Percentiles rank a stretch among this genome's conserved stretches.
These are phyloP conservation scores for Drosophila anomelani DNA, from an alignment of 2,888 invertebrate species.

Conservation along the genomic window DNA sequence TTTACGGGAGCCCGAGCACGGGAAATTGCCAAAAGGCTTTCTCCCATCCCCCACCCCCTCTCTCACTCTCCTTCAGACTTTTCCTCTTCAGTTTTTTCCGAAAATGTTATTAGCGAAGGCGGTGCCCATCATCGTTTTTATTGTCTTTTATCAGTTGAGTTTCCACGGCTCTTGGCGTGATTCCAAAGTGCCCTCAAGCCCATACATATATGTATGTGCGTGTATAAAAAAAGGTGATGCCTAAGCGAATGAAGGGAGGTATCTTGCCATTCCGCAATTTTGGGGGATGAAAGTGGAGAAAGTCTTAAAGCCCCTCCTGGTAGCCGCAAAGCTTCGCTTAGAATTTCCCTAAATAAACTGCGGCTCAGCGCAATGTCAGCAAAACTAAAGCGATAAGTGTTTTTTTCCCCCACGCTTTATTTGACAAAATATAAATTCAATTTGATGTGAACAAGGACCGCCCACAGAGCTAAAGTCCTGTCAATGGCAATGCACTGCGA, in stretches of 20 bases:
- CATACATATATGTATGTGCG: neutral
- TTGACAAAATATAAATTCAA: constrained; percentile 12
- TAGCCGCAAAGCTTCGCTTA: neutral
- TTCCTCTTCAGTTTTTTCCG: constrained; percentile 4
- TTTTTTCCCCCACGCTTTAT: constrained; percentile 8
- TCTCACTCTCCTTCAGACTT: neutral
- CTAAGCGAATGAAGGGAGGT: neutral
- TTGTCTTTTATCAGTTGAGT: constrained; percentile 56
- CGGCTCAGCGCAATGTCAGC: constrained; percentile 3
- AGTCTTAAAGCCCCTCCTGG: constrained; percentile 2
- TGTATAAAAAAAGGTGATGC: constrained; percentile 14
- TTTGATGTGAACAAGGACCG: constrained; percentile 15
- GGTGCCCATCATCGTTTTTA: constrained; percentile 39
- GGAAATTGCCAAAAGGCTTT: constrained; percentile 34
- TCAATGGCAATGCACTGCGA: constrained; percentile 21
- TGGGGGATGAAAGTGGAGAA: neutral
- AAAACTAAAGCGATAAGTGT: neutral
- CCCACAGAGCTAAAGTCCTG: constrained; percentile 17
- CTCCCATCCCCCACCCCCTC: neutral
- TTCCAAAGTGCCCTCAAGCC: constrained; percentile 20
- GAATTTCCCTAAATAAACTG: neutral
- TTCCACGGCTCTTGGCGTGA: constrained; percentile 18
- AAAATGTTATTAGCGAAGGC: constrained; percentile 45
- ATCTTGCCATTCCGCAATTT: neutral
- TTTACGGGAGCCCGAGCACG: constrained; percentile 18